These are phyloP conservation scores for Catocala sponsa DNA, from an alignment of 2,888 invertebrate species.

Conservation along the genomic window DNA sequence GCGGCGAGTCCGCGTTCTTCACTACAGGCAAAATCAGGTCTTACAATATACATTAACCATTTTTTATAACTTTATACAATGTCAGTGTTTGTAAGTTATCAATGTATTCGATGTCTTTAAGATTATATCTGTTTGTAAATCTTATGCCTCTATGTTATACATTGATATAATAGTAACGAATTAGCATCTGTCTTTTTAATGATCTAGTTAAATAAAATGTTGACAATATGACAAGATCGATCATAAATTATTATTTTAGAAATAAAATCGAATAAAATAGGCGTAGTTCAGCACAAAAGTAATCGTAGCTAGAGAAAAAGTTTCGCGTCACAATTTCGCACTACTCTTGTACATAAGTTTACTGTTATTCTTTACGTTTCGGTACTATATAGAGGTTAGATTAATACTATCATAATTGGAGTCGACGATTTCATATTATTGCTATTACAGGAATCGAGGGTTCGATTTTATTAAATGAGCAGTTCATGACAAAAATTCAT, in stretches of 20 bases:
- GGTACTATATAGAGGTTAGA: conserved; percentile 33
- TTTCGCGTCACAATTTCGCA: conserved; percentile 6
- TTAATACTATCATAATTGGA: conserved; percentile 46
- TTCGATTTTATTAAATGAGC: conserved; percentile 33
- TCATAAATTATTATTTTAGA: conserved; percentile 27
- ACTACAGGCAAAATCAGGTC: conserved; percentile 42
- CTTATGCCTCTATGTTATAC: conserved; percentile 22
- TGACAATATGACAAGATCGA: conserved; percentile 19
- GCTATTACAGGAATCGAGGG: conserved; percentile 40
- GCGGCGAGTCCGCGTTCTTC: conserved; percentile 1
- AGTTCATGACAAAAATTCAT: conserved; percentile 25
- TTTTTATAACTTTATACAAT: conserved; percentile 31
- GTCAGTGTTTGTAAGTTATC: conserved; percentile 36
- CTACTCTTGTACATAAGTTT: conserved; percentile 17
- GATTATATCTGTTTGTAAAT: conserved; percentile 26
- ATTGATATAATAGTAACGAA: conserved; percentile 12
- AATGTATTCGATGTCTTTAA: conserved; percentile 47
- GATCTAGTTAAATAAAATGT: conserved; percentile 25
- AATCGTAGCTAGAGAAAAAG: conserved; percentile 4
- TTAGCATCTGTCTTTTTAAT: conserved; percentile 21
- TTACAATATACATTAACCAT: conserved; percentile 38
- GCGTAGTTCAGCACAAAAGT: conserved; percentile 27
- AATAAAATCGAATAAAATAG: conserved; percentile 24
- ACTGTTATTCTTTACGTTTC: conserved; percentile 28
- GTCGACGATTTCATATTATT: conserved; percentile 42